Evolutionary conservation across 2,888 invertebrate genomes (phyloP), one percentile per base, ranked within the genome.

Genomic region (Orthosia cruda): DNA sequence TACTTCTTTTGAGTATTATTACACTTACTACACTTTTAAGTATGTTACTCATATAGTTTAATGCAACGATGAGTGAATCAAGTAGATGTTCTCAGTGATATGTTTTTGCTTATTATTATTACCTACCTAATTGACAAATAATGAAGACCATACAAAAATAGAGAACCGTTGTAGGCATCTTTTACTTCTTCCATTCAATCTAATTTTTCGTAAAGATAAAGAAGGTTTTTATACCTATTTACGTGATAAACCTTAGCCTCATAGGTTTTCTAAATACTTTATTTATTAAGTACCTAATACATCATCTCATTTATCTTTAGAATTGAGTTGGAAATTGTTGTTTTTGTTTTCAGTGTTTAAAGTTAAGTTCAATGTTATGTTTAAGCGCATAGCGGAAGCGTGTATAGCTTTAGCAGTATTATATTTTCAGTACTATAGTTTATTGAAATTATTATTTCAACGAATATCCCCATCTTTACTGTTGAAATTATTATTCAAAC

Each of bases 131-230:
- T 93, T 93, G 93, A 93, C 91, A 76, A 87, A 74, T 78, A 88
- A 89, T 86, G 89, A 89, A 87, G 80, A 83, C 78, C 82, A 71
- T 91, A 92, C 86, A 93, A 93, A 93, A 92, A 93, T 92, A 93
- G 87, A 89, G 85, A 85, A 85, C 77, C 83, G 75, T 77, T 76
- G 70, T 47, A 81, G 81, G 90, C 69, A 71, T 76, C 57, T 79
- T 80, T 69, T 65, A 71, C 50, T 63, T 80, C 57, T 74, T 58
- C 15, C 69, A 64, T 70, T 71, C 62, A 54, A 71, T 69, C 47
- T 65, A 18, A 40, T 74, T 57, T 70, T 70, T 54, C 45, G 50
- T 71, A 59, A 45, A 58, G 20, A 50, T 69, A 59, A 52, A 57
- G 40, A 55, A 80, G 55, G 32, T 50, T 23, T 23, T 64, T 47